Conservation (phyloP, 2,888 invertebrate species). For the Tenthredo scrophulariae region DNA sequence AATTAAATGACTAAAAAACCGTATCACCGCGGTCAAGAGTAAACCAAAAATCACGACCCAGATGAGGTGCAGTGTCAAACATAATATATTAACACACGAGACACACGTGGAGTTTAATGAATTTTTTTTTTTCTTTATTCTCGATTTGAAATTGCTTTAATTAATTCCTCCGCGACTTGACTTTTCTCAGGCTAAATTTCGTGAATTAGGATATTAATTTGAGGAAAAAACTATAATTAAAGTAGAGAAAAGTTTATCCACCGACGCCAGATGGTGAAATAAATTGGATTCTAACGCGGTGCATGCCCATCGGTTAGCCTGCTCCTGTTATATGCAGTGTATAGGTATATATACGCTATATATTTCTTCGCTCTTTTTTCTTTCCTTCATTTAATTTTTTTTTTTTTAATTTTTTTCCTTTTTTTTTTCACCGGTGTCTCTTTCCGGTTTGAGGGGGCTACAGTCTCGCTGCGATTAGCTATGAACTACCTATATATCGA, state of each 20-base stretch:
- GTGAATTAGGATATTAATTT: background rate
- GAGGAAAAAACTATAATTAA: background rate
- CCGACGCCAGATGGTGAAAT: conserved; percentile 49
- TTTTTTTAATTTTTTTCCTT: background rate
- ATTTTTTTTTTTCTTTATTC: background rate
- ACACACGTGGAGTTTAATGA: no score
- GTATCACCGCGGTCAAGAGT: background rate
- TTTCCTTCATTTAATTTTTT: background rate
- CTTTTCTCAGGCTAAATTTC: background rate
- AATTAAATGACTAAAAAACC: background rate
- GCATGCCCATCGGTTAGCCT: background rate
- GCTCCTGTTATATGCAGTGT: background rate
- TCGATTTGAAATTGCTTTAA: background rate
- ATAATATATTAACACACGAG: no score
- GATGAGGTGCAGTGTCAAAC: background rate
- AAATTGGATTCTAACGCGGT: conserved; percentile 42
- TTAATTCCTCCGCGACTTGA: background rate
- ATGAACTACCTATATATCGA: conserved; percentile 50
- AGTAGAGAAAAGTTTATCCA: background rate
- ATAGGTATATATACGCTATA: no score
- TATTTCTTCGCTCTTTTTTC: conserved; percentile 12
- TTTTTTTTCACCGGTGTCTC: conserved; percentile 48
- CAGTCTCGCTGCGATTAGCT: conserved; percentile 55
- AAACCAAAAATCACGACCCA: background rate
- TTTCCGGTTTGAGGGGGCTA: conserved; percentile 51